These are phyloP conservation scores for Machaerirhynchus nigripectus DNA, from an alignment of 2,113 vertebrate species.

Conservation along the genomic window DNA sequence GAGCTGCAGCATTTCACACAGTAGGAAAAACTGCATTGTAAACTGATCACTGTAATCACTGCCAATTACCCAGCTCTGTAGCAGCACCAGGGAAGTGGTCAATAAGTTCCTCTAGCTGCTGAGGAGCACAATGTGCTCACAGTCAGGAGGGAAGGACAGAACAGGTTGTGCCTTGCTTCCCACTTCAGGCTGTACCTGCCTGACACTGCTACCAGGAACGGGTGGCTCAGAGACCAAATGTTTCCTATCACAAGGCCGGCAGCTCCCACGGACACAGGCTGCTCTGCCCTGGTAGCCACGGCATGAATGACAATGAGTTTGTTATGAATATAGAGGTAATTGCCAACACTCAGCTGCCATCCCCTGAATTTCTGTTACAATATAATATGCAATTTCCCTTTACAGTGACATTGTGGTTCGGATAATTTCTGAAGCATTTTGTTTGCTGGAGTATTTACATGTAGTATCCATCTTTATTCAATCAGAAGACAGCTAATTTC, in stretches of 20 bases:
- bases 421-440: slow-evolving; percentile 10
- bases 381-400: background rate
- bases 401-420: background rate
- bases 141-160: background rate
- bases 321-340: slow-evolving; percentile 5
- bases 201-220: background rate
- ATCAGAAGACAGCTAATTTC: slow-evolving; percentile 25
- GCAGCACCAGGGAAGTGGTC: background rate
- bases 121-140: background rate
- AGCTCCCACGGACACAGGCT: background rate
- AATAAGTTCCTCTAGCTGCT: background rate
- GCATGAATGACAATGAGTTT: background rate
- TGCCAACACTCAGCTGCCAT: background rate
- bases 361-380: background rate
- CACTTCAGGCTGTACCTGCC: background rate
- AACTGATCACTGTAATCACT: background rate
- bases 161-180: background rate
- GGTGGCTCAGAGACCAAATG: background rate
- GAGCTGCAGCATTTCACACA: background rate
- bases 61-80: background rate
- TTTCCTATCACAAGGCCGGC: background rate
- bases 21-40: background rate
- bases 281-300: background rate
- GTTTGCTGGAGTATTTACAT: background rate
- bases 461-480: background rate